Base-by-base conservation (phyloP, 1,140 invertebrate species). In the Nomia melanderi region DNA sequence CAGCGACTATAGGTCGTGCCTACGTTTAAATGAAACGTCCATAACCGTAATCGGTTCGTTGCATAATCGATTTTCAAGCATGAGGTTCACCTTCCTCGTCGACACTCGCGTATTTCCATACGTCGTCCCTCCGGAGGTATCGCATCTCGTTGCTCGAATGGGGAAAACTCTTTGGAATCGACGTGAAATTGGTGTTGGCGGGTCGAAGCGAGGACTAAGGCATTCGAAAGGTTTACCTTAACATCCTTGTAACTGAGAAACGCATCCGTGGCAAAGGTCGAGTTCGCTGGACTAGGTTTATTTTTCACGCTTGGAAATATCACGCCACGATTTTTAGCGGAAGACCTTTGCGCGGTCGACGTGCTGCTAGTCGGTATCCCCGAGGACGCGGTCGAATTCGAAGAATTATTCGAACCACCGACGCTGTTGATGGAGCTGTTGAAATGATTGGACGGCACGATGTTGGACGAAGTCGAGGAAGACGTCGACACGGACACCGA, bases 261-360 rank as follows among this genome's bases (percentile, higher is more conserved):
- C 75, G 95, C 92, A 82, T 97, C 96, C 7, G 95, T 96, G 25
- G 95, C 94, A 87, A 97, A 96, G 12, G 96, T 96, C 70, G 95
- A 96, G 91, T 97, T 97, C 9, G 95, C 94, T 36, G 96, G 94
- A 72, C 95, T 95, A 6, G 97, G 97, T 86, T 98, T 98, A 89
- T 97, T 97, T 89, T 97, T 97, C 17, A 98, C 96, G 83, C 96
- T 97, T 0, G 97, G 97, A 92, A 98, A 98, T 90, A 98, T 97
- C 82, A 98, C 94, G 56, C 96, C 95, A 25, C 96, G 94, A 90
- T 96, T 96, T 67, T 95, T 94, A 57, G 90, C 91, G 44, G 89
- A 84, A 65, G 89, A 88, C 78, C 93, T 90, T 72, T 87, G 88
- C 0, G 86, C 93, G 83, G 81, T 92, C 76, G 70, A 89, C 50